Base-by-base conservation (phyloP, 2,113 vertebrate genomes). In the Electrona antarctica region DNA sequence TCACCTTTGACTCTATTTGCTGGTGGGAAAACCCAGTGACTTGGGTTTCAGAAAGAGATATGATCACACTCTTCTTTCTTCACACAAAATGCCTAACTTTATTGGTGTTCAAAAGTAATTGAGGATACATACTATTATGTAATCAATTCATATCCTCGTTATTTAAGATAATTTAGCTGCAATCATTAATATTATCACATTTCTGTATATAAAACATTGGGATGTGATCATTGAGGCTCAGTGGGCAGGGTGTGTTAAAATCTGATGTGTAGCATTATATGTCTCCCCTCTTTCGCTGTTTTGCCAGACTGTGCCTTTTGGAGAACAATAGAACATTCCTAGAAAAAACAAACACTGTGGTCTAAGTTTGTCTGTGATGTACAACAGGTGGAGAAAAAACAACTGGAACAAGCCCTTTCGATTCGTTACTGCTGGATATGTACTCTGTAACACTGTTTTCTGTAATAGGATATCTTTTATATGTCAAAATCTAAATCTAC, bases 21-120 rank as follows among this genome's bases (percentile, higher is more conserved):
- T 87, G 83, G 64, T 59, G 60, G 50, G 3, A 60, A 60, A 85
- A 85, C 78, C 78, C 74, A 71, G 54, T 71, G 77, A 80, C 55
- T 83, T 14, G 66, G 58, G 28, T 71, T 73, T 71, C 64, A 79
- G 21, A 52, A 50, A 77, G 74, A 88, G 86, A 70, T 55, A 70
- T 74, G 13, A 50, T 81, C 80, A 84, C 73, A 67, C 67, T 52
- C 46, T 78, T 74, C 78, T 82, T 64, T 80, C 62, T 47, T n/a
- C 67, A 58, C 46, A 69, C 0, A 4, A 60, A 61, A 69, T 4
- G 6, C 56, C 59, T 69, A 70, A 77, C 54, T 51, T n/a, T 64
- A 54, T n/a, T 64, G 41, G 7, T 62, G 15, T 67, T 56, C 55
- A 4, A 60, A 80, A 58, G 64, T 65, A 61, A 65, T 58, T 13